Evolutionary conservation across 2,888 invertebrate genomes (phyloP).

Genomic region (Hedychridium roseum): DNA sequence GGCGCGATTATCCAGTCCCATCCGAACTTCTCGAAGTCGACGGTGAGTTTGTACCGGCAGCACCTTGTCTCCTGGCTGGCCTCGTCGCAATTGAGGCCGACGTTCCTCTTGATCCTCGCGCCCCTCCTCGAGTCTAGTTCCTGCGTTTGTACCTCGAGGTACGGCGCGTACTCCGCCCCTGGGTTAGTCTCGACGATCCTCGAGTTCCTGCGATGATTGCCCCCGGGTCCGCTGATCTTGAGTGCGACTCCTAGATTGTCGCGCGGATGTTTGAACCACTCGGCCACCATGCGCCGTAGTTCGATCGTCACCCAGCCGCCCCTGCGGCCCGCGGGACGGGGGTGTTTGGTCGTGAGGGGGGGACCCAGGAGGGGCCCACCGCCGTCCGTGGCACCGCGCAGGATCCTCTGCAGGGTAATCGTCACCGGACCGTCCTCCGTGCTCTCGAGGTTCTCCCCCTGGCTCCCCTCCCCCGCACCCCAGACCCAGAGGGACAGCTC

Average conservation of each 20-base stretch:
- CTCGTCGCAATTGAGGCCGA: constrained; percentile 86
- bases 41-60: constrained; percentile 91
- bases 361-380: constrained; percentile 54
- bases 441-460: constrained; percentile 21
- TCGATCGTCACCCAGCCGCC: constrained; percentile 81
- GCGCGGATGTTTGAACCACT: constrained; percentile 79
- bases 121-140: constrained; percentile 66
- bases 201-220: constrained; percentile 64
- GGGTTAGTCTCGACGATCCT: constrained; percentile 75
- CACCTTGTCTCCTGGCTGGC: constrained; percentile 83
- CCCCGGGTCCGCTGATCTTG: constrained; percentile 68
- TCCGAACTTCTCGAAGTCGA: constrained; percentile 94
- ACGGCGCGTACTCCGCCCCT: constrained; percentile 68
- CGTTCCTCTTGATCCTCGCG: constrained; percentile 78
- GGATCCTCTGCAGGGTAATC: constrained; percentile 66
- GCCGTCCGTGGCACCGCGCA: constrained; percentile 62
- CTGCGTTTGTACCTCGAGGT: constrained; percentile 68
- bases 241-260: constrained; percentile 82
- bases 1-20: constrained; percentile 99
- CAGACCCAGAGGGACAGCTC: constrained; percentile 76
- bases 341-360: constrained; percentile 55
- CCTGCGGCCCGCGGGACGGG: constrained; percentile 58
- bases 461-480: constrained; percentile 48
- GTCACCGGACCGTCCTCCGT: constrained; percentile 54
- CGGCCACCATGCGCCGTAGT: constrained; percentile 76